Percentiles rank a stretch among this genome's conserved stretches.
Evolutionary conservation across 2,888 invertebrate genomes (phyloP).

Genomic region (Volucella inanis): DNA sequence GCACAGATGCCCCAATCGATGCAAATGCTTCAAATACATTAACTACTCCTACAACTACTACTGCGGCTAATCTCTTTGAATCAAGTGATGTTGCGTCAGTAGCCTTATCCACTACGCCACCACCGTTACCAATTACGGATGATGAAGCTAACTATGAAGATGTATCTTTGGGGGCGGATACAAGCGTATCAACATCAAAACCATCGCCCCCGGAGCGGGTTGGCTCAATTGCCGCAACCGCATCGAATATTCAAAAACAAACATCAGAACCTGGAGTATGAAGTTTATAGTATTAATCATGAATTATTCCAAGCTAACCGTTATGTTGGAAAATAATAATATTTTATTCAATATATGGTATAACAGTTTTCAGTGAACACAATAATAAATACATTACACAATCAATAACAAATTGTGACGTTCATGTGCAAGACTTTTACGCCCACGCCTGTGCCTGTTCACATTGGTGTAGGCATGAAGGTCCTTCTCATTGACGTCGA

Average conservation of each 20-base stretch:
- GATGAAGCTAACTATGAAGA: constrained; percentile 68
- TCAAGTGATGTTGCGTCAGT: constrained; percentile 58
- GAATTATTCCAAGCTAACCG: constrained; percentile 53
- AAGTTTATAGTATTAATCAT: constrained; percentile 50
- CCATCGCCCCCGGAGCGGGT: constrained; percentile 52
- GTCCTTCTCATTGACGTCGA: too few relatives aligned
- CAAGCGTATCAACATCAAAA: constrained; percentile 55
- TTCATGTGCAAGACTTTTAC: too few relatives aligned
- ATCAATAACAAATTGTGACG: constrained; percentile 41
- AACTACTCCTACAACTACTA: constrained; percentile 11
- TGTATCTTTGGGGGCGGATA: constrained; percentile 55
- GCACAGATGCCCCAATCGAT: constrained; percentile 53
- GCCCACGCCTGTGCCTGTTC: too few relatives aligned
- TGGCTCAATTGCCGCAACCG: constrained; percentile 15
- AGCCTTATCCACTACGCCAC: constrained; percentile 65
- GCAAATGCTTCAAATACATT: constrained; percentile 40
- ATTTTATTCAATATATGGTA: constrained; percentile 68
- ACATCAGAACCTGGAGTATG: constrained; percentile 51
- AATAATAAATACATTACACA: constrained; percentile 51
- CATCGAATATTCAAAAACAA: constrained; percentile 54
- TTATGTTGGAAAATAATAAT: constrained; percentile 63
- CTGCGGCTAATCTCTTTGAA: constrained; percentile 66
- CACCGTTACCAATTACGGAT: constrained; percentile 61
- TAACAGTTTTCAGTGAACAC: constrained; percentile 64
- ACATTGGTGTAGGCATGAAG: too few relatives aligned